Evolutionary conservation across 2,113 vertebrate species (phyloP), one percentile per base, ranked within the genome.

Genomic region (Pipa parva): DNA sequence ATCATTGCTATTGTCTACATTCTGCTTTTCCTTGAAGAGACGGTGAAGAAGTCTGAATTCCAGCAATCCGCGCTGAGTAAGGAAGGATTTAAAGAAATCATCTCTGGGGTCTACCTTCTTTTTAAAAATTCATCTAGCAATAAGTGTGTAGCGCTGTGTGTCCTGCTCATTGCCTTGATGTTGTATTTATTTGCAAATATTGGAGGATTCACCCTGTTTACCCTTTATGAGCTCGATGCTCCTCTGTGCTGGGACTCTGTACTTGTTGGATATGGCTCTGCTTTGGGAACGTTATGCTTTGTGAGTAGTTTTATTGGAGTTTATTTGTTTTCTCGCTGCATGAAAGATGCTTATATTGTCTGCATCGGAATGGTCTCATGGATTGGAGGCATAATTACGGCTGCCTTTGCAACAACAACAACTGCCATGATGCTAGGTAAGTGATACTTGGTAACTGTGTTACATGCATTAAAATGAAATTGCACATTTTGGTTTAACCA

Each of bases 221-320:
- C 85, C 0, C 85, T 98, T 0, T 99, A 95, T 62, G 94, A 97
- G 72, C 82, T 98, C 55, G 89, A 92, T 6, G 74, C 90, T 20
- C 97, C 97, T 0, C 92, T 99, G 51, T 98, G 96, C 85, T 99
- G 97, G 97, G 87, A 80, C 55, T 93, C 91, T 81, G 84, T 99
- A 12, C 85, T 93, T 63, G 86, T 99, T 62, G 97, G 97, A 59
- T 99, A 97, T 1, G 94, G 95, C 26, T 84, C 92, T 2, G 94
- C 92, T 1, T 62, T 92, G 3, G 88, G 80, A 48, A 91, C 89
- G 8, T 56, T 83, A 0, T 71, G 91, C 21, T 97, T 93, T 29
- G 62, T 95, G 51, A 83, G 68, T 22, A 96, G 96, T 75, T 99
- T 97, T 73, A 25, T 90, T 3, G 96, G 93, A 54, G 84, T 99